These are phyloP conservation scores for Hemicentrotus pulcherrimus DNA, from an alignment of 35 echinoderm and acorn worm species.

Conservation along the genomic window DNA sequence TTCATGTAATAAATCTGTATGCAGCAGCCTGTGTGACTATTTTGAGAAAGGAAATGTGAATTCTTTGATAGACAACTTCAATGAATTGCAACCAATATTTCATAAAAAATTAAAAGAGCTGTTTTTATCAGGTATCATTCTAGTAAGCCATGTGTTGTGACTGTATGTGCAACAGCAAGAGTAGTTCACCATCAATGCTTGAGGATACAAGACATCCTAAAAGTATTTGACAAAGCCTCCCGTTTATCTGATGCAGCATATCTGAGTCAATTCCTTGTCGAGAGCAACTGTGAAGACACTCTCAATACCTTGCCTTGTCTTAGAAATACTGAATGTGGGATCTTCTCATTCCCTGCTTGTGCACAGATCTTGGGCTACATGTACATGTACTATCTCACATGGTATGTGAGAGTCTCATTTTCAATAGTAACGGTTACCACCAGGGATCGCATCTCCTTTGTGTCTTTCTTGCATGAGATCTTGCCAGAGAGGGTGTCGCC, in stretches of 20 bases:
- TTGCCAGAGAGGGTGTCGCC: conserved; percentile 76
- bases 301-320: neutral
- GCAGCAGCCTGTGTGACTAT: no score
- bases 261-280: neutral
- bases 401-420: conserved; percentile 76
- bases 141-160: no score
- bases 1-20: no score
- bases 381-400: conserved; percentile 60
- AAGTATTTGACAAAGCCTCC: neutral
- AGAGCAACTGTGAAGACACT: neutral
- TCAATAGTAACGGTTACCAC: conserved; percentile 79
- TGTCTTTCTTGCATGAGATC: conserved; percentile 80
- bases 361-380: neutral
- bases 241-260: neutral
- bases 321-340: no score
- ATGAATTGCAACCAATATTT: no score
- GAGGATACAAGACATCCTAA: neutral
- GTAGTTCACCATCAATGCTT: no score
- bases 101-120: no score
- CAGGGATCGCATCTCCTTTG: conserved; percentile 71
- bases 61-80: no score
- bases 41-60: no score
- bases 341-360: no score
- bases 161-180: no score
- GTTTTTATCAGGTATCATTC: no score